Conservation (phyloP, 2,888 invertebrate species). For the Clepsis dumicolana region DNA sequence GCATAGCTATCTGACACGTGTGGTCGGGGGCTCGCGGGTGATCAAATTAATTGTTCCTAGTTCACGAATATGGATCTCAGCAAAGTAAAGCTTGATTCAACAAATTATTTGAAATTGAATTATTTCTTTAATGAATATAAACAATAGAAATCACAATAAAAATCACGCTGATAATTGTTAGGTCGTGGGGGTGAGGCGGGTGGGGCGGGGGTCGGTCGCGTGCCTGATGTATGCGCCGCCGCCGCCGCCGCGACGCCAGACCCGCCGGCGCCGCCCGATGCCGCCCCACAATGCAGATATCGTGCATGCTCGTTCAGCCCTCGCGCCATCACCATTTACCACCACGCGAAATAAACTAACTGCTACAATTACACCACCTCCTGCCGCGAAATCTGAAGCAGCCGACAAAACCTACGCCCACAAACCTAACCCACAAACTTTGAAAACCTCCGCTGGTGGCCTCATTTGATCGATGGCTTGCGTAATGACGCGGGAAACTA, state of each 20-base stretch:
- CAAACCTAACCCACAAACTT: slow-evolving; percentile 41
- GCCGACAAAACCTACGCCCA: slow-evolving; percentile 27
- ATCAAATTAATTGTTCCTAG: no score
- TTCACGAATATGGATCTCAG: no score
- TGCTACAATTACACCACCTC: slow-evolving; percentile 45
- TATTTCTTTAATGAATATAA: slow-evolving; percentile 12
- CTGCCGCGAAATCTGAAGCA: slow-evolving; percentile 42
- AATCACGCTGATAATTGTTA: slow-evolving; percentile 75
- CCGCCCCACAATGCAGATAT: slow-evolving; percentile 82
- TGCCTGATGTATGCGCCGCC: slow-evolving; percentile 83
- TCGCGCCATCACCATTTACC: slow-evolving; percentile 63
- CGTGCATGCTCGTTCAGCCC: slow-evolving; percentile 69
- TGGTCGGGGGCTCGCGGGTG: no score
- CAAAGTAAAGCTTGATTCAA: no score
- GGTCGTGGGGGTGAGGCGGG: slow-evolving; percentile 50
- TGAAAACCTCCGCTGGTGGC: slow-evolving; percentile 54
- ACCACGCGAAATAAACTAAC: slow-evolving; percentile 59
- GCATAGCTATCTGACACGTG: no score
- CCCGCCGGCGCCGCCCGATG: slow-evolving; percentile 79
- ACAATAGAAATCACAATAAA: slow-evolving; percentile 62
- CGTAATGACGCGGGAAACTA: slow-evolving; percentile 84
- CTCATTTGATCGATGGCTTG: slow-evolving; percentile 80
- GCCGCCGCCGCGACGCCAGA: slow-evolving; percentile 81
- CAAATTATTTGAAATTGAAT: no score
- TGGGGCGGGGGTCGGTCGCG: slow-evolving; percentile 66